Evolutionary conservation across 2,113 vertebrate genomes (phyloP).

Genomic region (Microtus oregoni): DNA sequence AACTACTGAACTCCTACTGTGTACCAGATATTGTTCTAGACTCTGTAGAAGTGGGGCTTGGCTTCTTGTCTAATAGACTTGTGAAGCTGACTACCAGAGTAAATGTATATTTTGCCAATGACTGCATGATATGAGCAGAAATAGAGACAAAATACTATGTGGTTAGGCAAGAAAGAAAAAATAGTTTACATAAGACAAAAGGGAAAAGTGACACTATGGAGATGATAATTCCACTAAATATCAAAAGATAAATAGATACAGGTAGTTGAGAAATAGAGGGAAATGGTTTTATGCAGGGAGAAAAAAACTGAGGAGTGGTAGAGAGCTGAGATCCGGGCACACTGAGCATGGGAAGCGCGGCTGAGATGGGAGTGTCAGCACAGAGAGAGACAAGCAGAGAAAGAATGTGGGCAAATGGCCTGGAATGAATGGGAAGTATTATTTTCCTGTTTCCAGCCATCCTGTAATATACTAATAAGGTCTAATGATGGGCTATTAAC

Average conservation of each 20-base stretch:
- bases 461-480: background rate
- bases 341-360: background rate
- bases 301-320: background rate
- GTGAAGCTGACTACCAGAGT: background rate
- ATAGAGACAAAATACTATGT: background rate
- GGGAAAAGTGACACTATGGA: background rate
- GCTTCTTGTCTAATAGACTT: slow-evolving; percentile 3
- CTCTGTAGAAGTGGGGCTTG: background rate
- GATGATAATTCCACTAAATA: background rate
- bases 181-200: background rate
- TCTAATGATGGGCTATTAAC: background rate
- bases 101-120: background rate
- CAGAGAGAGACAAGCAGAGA: background rate
- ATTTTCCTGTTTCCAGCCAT: background rate
- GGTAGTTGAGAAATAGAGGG: background rate
- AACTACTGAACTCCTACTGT: slow-evolving; percentile 1
- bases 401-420: background rate
- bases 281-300: background rate
- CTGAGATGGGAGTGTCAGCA: accelerated
- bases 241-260: background rate
- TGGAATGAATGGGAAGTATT: background rate
- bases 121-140: background rate
- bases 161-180: background rate
- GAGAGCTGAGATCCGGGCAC: background rate
- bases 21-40: background rate